Conservation (phyloP, 2,888 invertebrate genomes). For the Orgyia antiqua region DNA sequence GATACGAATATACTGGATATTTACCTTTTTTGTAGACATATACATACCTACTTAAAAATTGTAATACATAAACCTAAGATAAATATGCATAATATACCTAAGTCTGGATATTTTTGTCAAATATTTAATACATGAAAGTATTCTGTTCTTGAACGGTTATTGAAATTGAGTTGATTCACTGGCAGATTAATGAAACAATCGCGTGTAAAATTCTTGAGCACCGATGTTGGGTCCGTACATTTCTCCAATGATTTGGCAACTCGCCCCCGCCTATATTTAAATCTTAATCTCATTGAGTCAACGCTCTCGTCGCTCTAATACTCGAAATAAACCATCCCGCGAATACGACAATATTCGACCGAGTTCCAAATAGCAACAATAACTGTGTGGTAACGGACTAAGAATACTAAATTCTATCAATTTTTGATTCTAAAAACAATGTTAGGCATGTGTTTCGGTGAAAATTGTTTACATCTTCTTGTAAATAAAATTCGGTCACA, state of each 20-base stretch:
- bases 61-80: too few relatives aligned
- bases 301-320: constrained; percentile 65
- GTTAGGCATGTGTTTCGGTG: too few relatives aligned
- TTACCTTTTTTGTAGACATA: too few relatives aligned
- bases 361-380: constrained; percentile 51
- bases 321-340: constrained; percentile 63
- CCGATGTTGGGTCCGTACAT: constrained; percentile 43
- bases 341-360: constrained; percentile 54
- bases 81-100: too few relatives aligned
- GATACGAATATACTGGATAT: too few relatives aligned
- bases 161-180: constrained; percentile 2
- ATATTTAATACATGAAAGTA: too few relatives aligned
- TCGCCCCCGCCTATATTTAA: constrained; percentile 74
- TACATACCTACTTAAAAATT: too few relatives aligned
- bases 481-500: too few relatives aligned
- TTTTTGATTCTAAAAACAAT: too few relatives aligned
- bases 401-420: constrained; percentile 2
- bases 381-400: constrained; percentile 16
- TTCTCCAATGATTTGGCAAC: constrained; percentile 74
- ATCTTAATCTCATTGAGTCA: constrained; percentile 75
- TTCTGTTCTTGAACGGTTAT: too few relatives aligned
- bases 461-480: too few relatives aligned
- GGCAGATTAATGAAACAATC: constrained; percentile 44
- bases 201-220: constrained; percentile 43
- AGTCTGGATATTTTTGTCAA: too few relatives aligned